Base-by-base conservation (phyloP, 2,113 vertebrate species). In the Ovibos moschatus region DNA sequence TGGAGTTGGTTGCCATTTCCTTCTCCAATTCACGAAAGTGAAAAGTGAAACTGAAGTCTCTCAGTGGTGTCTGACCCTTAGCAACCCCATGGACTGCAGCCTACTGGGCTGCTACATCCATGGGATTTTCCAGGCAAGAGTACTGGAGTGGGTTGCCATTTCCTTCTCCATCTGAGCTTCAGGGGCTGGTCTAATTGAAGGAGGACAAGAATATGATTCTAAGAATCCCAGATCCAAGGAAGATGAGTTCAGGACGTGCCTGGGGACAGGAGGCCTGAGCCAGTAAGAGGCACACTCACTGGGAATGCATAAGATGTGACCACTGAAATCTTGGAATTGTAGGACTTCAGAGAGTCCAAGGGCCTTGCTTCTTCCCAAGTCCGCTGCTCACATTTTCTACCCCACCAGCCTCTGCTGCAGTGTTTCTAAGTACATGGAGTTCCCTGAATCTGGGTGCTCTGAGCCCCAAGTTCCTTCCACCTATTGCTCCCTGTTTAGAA, bases 391-490 rank as follows among this genome's bases (percentile, higher is more conserved):
- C 16, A 1, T 7, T 30, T 28, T 2, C n/a, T 33, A 1, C 28
- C 30, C 45, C 0, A 0, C 5, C 19, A 40, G 58, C 8, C 0
- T 7, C 11, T 7, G 28, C n/a, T n/a, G 2, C 43, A 27, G 23
- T 12, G 36, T 33, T n/a, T 86, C 79, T 25, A 53, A 60, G 33
- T 43, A n/a, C 12, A 1, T 17, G 45, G 30, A 11, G 19, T 25
- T n/a, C 25, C 64, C 27, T 5, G 10, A 27, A 14, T 2, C 1
- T 14, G 43, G 13, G 1, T 25, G 11, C 2, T n/a, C 7, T 10
- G 0, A 7, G 3, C 5, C 57, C 43, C 19, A 4, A 6, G n/a
- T 19, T 45, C 36, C 58, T 67, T 16, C 47, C 4, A 43, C 4
- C 4, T 40, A 5, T 2, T 17, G 10, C 2, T n/a, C 5, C 6